Base-by-base conservation (phyloP, 2,113 vertebrate species). In the Anser brachyrhynchus region DNA sequence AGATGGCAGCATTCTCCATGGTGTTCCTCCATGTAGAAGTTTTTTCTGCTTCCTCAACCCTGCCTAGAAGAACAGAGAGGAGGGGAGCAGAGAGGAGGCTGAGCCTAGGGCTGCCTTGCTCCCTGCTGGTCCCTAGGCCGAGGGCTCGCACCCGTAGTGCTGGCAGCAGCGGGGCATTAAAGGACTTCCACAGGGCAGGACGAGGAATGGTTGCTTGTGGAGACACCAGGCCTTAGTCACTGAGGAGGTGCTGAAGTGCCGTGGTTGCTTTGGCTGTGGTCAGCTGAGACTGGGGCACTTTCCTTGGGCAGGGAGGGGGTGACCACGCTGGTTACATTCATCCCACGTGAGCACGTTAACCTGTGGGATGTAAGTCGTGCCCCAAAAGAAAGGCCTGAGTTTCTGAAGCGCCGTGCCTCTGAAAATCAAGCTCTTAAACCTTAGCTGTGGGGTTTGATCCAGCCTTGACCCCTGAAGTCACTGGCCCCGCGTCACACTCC, bases 1-100 rank as follows among this genome's bases (percentile, higher is more conserved):
- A 91, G 18, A 43, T 6, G 5, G n/a, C 37, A 37, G 12, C 0
- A 0, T 69, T 88, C 54, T 70, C 55, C 46, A 10, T 3, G 5
- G 20, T 58, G 22, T 86, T 61, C 8, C 18, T 89, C 88, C 3
- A 15, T 62, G 26, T 11, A 28, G 37, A 65, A 65, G 7, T 39
- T 41, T 65, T 65, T 65, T 65, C 26, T 29, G 26, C 62, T 79
- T 79, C 25, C 46, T 75, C 35, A 37, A 41, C 73, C 59, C 26
- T 87, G 62, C 46, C n/a, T 81, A 84, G 65, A 41, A 2, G 7
- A 76, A 54, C 39, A 55, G 43, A 72, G 29, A 44, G 26, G 35
- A 73, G 22, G 17, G 20, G 43, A 83, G 11, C 29, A 76, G 33
- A 18, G 55, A 37, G 22, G 49, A 92, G 44, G 20, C 46, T 35